Evolutionary conservation across 2,797 vertebrate species (phyloP), one percentile per base, ranked within the genome.

Genomic region (Picus viridis): DNA sequence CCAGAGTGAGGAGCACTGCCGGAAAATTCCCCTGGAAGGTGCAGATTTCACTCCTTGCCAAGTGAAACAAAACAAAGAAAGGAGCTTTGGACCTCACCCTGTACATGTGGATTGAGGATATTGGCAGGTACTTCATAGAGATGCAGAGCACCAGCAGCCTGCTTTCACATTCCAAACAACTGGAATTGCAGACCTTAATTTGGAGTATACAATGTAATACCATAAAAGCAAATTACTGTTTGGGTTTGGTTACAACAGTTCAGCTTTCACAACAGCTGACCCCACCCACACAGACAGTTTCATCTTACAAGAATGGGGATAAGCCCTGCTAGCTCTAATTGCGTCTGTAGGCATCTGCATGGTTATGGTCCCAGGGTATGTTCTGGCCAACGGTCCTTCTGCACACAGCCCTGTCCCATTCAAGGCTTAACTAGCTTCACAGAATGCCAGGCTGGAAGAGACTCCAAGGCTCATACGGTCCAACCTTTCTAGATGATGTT

Each of bases 211-310:
- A 90, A 58, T 63, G 34, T 68, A 77, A 88, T 85, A 64, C 54
- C 16, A 34, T 74, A 59, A 62, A 89, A 39, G 49, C 51, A 91
- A 87, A 91, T 68, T 45, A 16, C 83, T 83, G 34, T 76, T 72
- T 83, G 63, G 65, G 67, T 93, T 93, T 92, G 29, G 29, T 88
- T 90, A 61, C 56, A 88, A 83, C n/a, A 11, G 70, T 92, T 91
- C 51, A 72, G n/a, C 72, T 93, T 96, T 94, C 89, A 77, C 70
- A 92, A 73, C 41, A 36, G 59, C 45, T 86, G 45, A 68, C 70
- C 57, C 70, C 82, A 94, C 82, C 91, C 89, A 94, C 76, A n/a
- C 45, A 72, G 76, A 88, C 51, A 89, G 39, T 92, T 96, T 89
- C 84, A 75, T 64, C 70, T 78, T 70, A 88, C 73, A 85, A 58